Conservation (phyloP, 2,797 vertebrate species). For the Molossus alvarezi region DNA sequence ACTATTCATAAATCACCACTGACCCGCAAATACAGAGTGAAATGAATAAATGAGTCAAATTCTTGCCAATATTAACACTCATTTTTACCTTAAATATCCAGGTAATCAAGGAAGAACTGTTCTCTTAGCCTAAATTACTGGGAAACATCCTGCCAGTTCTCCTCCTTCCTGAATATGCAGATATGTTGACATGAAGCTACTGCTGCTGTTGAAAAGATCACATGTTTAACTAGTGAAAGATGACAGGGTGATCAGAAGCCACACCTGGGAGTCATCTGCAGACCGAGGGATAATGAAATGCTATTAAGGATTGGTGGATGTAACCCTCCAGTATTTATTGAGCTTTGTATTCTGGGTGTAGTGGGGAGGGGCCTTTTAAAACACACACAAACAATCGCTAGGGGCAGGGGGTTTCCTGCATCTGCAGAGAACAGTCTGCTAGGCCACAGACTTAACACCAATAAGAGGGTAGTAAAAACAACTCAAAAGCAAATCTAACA, state of each 20-base stretch:
- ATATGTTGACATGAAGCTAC: background rate
- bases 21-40: conserved; percentile 67
- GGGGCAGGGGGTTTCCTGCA: background rate
- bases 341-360: background rate
- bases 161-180: conserved; percentile 55
- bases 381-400: background rate
- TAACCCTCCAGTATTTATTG: background rate
- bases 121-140: conserved; percentile 38
- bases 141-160: background rate
- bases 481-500: background rate
- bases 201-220: conserved; percentile 63
- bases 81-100: conserved; percentile 61
- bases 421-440: background rate
- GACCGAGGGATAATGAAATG: background rate
- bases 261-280: conserved; percentile 66
- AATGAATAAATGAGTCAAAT: conserved; percentile 72
- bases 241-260: conserved; percentile 61
- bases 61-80: conserved; percentile 60
- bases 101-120: conserved; percentile 58
- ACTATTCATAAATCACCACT: conserved; percentile 79
- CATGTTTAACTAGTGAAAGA: conserved; percentile 50
- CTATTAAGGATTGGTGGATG: background rate
- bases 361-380: background rate
- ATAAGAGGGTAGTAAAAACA: background rate
- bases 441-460: background rate